Base-by-base conservation (phyloP, 2,888 invertebrate genomes). In the Listrodromus nycthemerus region DNA sequence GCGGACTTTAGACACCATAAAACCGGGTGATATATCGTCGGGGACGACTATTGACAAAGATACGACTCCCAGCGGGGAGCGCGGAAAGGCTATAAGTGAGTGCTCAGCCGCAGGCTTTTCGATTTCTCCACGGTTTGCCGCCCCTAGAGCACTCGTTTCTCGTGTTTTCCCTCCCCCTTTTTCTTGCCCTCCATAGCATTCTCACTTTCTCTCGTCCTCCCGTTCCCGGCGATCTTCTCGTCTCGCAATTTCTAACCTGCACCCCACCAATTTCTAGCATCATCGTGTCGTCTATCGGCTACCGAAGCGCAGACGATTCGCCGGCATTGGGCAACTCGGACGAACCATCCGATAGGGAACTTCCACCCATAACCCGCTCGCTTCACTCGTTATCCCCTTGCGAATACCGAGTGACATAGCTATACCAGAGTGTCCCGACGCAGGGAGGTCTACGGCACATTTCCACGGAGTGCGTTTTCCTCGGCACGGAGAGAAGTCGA, bases 31-130 rank as follows among this genome's bases (percentile, higher is more conserved):
- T 90, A 88, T 91, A 92, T 90, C 87, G 89, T 86, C 86, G 87
- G 88, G 87, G 89, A 90, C 90, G 85, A 88, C 89, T 89, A 89
- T 88, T 90, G 92, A 91, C 92, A 91, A 91, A 91, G 91, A 90
- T 91, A 92, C 89, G 90, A 86, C 84, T 89, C 91, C 90, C 91
- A 87, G 80, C 88, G 91, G 83, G 89, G 88, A 89, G 85, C 87
- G 84, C 83, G 87, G 89, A 85, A 87, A 89, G 88, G 90, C 91
- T 88, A 89, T 91, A 91, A 91, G 91, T 88, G 90, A 91, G 90
- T 88, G 89, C 85, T 85, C 88, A 87, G 88, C 89, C 88, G 85
- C 88, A 85, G 88, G 89, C 89, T 88, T 86, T 80, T 70, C 85
- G 85, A 86, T 85, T 86, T 81, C 73, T 82, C 76, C 76, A 67